Evolutionary conservation across 2,888 invertebrate species (phyloP).

Genomic region (Melanargia galathea): DNA sequence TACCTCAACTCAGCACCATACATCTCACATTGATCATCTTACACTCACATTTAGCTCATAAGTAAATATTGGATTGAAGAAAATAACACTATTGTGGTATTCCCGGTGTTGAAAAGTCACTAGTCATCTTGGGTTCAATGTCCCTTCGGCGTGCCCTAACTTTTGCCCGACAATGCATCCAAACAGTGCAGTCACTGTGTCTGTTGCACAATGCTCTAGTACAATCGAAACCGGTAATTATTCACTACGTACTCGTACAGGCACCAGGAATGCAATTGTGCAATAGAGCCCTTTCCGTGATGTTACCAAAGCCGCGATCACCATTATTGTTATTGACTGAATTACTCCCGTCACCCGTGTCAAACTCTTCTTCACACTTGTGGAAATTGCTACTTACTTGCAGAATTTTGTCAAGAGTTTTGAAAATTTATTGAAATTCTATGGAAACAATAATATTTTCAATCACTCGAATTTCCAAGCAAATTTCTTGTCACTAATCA

Average conservation of each 20-base stretch:
- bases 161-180: conserved; percentile 34
- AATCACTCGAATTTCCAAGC: too few species aligned
- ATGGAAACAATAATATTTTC: too few species aligned
- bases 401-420: too few species aligned
- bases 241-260: conserved; percentile 14
- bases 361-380: too few species aligned
- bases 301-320: background rate
- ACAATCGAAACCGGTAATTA: conserved; percentile 23
- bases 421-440: too few species aligned
- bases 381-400: too few species aligned
- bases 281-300: conserved; percentile 12
- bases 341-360: too few species aligned
- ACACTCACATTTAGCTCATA: too few species aligned
- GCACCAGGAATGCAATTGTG: conserved; percentile 23
- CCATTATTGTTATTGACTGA: background rate
- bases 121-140: conserved; percentile 31
- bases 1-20: too few species aligned
- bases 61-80: background rate
- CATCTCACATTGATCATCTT: too few species aligned
- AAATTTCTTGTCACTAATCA: too few species aligned
- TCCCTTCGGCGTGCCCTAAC: conserved; percentile 35
- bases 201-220: conserved; percentile 28
- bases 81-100: background rate
- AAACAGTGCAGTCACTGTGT: conserved; percentile 15
- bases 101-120: conserved; percentile 5